These are phyloP conservation scores for Lordiphosa stackelbergi DNA, from an alignment of 1,140 invertebrate species.

Conservation along the genomic window DNA sequence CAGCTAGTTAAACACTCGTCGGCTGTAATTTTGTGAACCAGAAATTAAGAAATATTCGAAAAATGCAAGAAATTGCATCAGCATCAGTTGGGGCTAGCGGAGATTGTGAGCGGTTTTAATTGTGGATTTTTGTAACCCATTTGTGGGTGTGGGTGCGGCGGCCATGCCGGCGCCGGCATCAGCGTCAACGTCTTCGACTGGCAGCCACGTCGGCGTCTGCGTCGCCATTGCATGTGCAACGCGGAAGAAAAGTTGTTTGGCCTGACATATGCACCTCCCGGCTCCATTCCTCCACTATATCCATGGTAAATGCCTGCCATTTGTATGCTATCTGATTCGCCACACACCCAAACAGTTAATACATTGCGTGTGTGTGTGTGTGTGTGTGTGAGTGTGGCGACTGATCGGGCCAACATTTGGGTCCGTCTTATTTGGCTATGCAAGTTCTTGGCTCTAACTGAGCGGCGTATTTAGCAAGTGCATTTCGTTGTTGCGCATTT, in stretches of 20 bases:
- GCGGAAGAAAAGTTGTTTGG: constrained; percentile 71
- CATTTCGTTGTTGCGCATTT: constrained; percentile 37
- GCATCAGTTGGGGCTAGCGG: constrained; percentile 21
- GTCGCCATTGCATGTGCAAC: constrained; percentile 59
- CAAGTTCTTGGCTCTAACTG: constrained; percentile 40
- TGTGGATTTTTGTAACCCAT: constrained; percentile 61
- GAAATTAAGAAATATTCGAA: constrained; percentile 60
- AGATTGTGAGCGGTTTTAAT: constrained; percentile 67
- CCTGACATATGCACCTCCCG: constrained; percentile 22
- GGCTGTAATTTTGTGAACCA: constrained; percentile 44
- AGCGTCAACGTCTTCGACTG: background rate
- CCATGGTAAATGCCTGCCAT: constrained; percentile 50
- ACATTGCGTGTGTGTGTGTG: constrained; percentile 8
- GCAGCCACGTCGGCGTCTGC: constrained; percentile 20
- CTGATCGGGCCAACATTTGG: constrained; percentile 23
- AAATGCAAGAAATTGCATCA: constrained; percentile 70
- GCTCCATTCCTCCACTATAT: constrained; percentile 12
- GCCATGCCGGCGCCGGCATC: constrained; percentile 2
- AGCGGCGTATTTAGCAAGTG: constrained; percentile 61
- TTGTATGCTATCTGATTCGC: constrained; percentile 57
- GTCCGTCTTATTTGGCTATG: constrained; percentile 44
- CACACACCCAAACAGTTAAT: constrained; percentile 26
- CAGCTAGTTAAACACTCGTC: constrained; percentile 11
- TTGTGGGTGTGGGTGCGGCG: constrained; percentile 69
- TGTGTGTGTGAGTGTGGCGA: constrained; percentile 26